phyloP scores from a whole-genome alignment of 2,113 vertebrate species.

The Anas platyrhynchos region DNA sequence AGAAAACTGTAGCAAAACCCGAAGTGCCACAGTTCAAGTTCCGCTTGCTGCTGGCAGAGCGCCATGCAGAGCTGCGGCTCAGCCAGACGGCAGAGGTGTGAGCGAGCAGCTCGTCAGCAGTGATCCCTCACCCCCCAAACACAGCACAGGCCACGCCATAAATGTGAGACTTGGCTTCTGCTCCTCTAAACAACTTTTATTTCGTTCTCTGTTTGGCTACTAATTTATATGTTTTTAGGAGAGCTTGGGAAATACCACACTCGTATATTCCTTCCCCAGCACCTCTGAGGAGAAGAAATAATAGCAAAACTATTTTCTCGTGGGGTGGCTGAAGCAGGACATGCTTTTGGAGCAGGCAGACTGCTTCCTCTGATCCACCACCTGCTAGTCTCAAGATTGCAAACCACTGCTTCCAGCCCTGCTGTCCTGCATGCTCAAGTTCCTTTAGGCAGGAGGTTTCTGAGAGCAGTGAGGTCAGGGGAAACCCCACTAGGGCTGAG shows the following conservation, averaged over 20 bases:
- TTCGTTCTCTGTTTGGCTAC: background rate
- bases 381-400: constrained; percentile 4
- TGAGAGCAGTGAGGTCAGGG: constrained; percentile 53
- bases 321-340: background rate
- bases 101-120: fast-evolving
- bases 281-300: background rate
- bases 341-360: background rate
- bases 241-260: background rate
- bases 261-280: background rate
- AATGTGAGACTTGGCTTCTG: background rate
- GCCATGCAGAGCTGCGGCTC: background rate
- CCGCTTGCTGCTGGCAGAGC: constrained; percentile 38
- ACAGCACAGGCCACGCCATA: background rate
- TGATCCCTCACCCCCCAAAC: background rate
- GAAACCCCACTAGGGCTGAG: constrained; percentile 45
- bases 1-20: constrained; percentile 64
- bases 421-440: constrained; percentile 30
- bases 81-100: fast-evolving
- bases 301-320: background rate
- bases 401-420: constrained; percentile 26
- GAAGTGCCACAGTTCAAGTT: constrained; percentile 53
- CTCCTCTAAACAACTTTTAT: background rate
- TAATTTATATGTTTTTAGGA: background rate
- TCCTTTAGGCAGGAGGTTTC: constrained; percentile 30
- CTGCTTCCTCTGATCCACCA: background rate